A percentile compares a stretch with the other conserved stretches of the same genome.
Conservation (phyloP, 2,888 invertebrate genomes). For the Toxonevra muliebris region DNA sequence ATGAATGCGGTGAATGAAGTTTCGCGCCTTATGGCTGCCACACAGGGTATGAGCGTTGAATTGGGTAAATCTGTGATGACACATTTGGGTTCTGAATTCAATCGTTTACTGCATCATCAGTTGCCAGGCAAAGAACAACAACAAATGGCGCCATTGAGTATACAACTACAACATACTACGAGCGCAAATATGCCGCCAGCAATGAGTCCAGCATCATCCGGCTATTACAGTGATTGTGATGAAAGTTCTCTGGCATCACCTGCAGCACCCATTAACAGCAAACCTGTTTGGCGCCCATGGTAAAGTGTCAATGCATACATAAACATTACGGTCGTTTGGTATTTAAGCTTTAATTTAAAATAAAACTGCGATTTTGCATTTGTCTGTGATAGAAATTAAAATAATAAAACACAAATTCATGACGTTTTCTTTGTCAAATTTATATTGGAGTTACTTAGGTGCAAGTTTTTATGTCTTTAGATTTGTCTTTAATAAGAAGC, state of each 20-base stretch:
- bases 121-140: slow-evolving; percentile 15
- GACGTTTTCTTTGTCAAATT: background rate
- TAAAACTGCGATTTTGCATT: background rate
- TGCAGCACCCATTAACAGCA: slow-evolving; percentile 2
- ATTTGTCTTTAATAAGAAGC: no score
- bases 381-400: slow-evolving; percentile 7
- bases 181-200: slow-evolving; percentile 32
- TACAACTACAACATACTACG: slow-evolving; percentile 29
- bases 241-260: slow-evolving; percentile 39
- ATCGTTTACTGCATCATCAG: slow-evolving; percentile 60
- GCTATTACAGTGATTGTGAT: slow-evolving; percentile 57
- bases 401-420: background rate
- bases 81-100: slow-evolving; percentile 84
- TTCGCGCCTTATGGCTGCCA: slow-evolving; percentile 83
- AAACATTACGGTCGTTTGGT: background rate
- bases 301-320: slow-evolving; percentile 10
- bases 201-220: slow-evolving; percentile 61
- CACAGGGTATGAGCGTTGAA: slow-evolving; percentile 84
- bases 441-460: no score
- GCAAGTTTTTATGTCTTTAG: no score
- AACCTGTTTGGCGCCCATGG: slow-evolving; percentile 42
- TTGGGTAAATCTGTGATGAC: slow-evolving; percentile 89
- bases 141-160: slow-evolving; percentile 31
- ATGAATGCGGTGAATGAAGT: slow-evolving; percentile 91
- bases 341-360: background rate